phyloP scores from a whole-genome alignment of 2,113 vertebrate genomes.

The Eclectus roratus region DNA sequence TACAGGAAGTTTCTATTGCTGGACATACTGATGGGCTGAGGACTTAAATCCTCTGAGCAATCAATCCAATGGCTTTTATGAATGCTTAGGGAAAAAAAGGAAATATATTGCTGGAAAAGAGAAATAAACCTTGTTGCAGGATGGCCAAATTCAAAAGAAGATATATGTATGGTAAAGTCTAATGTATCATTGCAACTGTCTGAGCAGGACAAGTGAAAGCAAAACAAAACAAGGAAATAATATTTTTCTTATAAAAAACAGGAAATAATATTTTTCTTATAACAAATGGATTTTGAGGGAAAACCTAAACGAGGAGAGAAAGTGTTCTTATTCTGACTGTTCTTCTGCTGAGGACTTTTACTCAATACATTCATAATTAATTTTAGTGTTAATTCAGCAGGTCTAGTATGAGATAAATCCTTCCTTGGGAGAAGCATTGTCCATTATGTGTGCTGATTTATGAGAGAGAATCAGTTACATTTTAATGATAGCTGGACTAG shows the following conservation, averaged over 20 bases:
- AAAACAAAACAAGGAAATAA: not conserved
- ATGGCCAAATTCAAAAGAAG: not conserved
- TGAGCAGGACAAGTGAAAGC: not conserved
- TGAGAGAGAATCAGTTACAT: not conserved
- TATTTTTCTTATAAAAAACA: not conserved
- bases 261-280: not conserved
- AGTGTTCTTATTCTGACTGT: not conserved
- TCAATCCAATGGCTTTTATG: conserved; percentile 24
- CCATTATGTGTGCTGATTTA: not conserved
- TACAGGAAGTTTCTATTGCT: conserved; percentile 15
- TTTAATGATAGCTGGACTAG: not conserved
- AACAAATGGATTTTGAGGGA: not conserved
- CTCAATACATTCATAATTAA: not conserved
- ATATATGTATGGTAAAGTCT: not conserved
- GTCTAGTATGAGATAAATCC: not conserved
- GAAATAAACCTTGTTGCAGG: not conserved
- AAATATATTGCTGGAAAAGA: conserved; percentile 18
- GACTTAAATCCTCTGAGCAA: conserved; percentile 16
- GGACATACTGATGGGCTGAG: not conserved
- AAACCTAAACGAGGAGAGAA: not conserved
- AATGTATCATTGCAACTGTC: not conserved
- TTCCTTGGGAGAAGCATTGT: not conserved
- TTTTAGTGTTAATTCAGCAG: not conserved
- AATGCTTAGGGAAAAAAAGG: conserved; percentile 1
- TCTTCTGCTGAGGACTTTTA: not conserved